Evolutionary conservation across 2,797 vertebrate species (phyloP), one percentile per base, ranked within the genome.

Genomic region (Xenopus petersii): DNA sequence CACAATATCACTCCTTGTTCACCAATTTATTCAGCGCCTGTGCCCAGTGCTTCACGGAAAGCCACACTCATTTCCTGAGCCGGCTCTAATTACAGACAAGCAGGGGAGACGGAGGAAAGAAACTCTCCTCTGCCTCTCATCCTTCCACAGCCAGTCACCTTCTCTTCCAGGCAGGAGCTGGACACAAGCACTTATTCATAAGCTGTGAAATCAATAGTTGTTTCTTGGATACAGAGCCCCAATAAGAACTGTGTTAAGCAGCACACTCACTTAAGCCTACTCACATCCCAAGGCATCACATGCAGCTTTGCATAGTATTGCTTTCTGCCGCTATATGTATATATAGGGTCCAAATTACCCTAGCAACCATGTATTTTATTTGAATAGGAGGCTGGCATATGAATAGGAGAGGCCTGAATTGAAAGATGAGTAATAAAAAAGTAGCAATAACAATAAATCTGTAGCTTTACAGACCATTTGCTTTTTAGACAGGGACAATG

Each of bases 1-100:
- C 71, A 79, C 76, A 79, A 79, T 79, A 79, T 79, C 71, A 68
- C 76, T 79, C 76, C 76, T 79, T 79, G 76, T 79, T 79, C 76
- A 74, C 76, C 76, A 79, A 74, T 79, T 79, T 79, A 79, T 79
- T 79, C 76, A 74, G 76, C 76, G 76, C 74, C 76, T 79, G 76
- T 79, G 76, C 76, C 76, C 76, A 79, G 71, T 74, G 76, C 73
- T 79, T 79, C 76, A 79, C 76, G 76, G 76, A 79, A 79, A 79
- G 76, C 76, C 76, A 79, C 76, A 79, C 76, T 79, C 76, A 79
- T 79, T 79, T 79, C 76, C 76, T 79, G 76, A 79, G 42, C 66
- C 66, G 55, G 76, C 61, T 79, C 76, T 79, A 54, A 71, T 79
- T 79, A 79, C 76, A 79, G 76, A 79, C 71, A 64, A 79, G 76